These are phyloP conservation scores for Thamnophis sirtalis DNA, from an alignment of 2,113 vertebrate genomes.

Conservation along the genomic window DNA sequence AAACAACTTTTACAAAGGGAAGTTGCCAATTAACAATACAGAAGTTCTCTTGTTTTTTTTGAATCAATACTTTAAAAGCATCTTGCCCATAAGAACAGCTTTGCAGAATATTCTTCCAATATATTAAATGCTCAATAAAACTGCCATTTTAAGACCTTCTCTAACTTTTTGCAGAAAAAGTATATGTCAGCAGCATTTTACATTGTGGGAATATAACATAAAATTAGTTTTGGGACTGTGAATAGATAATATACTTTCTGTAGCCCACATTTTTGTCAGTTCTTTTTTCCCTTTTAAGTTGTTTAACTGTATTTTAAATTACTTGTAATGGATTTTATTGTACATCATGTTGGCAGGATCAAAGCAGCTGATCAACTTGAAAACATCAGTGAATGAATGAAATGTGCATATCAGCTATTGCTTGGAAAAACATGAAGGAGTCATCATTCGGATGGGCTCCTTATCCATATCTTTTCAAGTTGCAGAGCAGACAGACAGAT, in stretches of 20 bases:
- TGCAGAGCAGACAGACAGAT: neutral
- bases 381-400: neutral
- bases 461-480: neutral
- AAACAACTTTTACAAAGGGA: neutral
- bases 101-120: neutral
- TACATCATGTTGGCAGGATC: neutral
- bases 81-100: neutral
- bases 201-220: neutral
- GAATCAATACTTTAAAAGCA: neutral
- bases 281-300: neutral
- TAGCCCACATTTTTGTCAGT: neutral
- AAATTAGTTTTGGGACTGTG: neutral
- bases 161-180: neutral
- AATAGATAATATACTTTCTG: neutral
- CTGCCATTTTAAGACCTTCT: neutral
- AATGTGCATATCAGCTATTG: neutral
- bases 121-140: neutral
- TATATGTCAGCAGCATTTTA: neutral
- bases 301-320: neutral
- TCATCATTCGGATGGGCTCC: neutral
- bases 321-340: neutral
- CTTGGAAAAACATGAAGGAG: neutral
- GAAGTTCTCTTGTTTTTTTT: neutral
- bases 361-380: neutral
- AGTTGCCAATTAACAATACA: neutral